Base-by-base conservation (phyloP, 1,140 invertebrate species). In the Anadara kagoshimensis region DNA sequence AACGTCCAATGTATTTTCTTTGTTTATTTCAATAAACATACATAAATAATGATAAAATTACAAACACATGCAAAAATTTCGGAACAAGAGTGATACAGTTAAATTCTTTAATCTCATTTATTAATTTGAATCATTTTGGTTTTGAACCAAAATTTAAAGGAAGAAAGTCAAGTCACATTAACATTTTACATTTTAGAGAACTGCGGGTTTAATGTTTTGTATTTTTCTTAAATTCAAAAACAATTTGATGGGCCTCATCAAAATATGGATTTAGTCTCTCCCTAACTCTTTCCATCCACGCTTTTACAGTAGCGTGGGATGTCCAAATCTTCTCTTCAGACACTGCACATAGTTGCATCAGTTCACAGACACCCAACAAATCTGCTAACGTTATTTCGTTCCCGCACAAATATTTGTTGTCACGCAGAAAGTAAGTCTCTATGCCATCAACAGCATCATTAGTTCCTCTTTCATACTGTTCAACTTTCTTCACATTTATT, bases 291-390 rank as follows among this genome's bases (percentile, higher is more conserved):
- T 93, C 91, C 73, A 94, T 86, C 93, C 93, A 95, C 2, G 87
- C 89, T 47, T 90, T 87, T 16, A 95, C 79, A 54, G 89, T 90
- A 4, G 93, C 92, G 65, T 91, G 89, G 14, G 91, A 91, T 51
- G 91, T 83, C 45, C 85, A 88, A 3, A 93, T 90, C 86, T 94
- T 91, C 83, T 91, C 94, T 49, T 93, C 93, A 54, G 73, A 57
- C 41, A 90, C 90, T 78, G 93, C 90, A 86, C 95, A 94, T 90
- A 94, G 92, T 90, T 97, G 95, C 88, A 96, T 94, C 24, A 96
- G 89, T 90, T 96, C 95, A 85, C 94, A 95, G n/a, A 92, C 92
- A 0, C 92, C 94, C 66, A 96, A 90, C 63, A 97, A 86, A 90
- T 97, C 95, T 36, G 95, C 95, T 14, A 95, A 92, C 5, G 92